Percentiles rank a stretch among this genome's conserved stretches.
phyloP scores from a whole-genome alignment of 2,888 invertebrate species.

The Petrolisthes cinctipes region DNA sequence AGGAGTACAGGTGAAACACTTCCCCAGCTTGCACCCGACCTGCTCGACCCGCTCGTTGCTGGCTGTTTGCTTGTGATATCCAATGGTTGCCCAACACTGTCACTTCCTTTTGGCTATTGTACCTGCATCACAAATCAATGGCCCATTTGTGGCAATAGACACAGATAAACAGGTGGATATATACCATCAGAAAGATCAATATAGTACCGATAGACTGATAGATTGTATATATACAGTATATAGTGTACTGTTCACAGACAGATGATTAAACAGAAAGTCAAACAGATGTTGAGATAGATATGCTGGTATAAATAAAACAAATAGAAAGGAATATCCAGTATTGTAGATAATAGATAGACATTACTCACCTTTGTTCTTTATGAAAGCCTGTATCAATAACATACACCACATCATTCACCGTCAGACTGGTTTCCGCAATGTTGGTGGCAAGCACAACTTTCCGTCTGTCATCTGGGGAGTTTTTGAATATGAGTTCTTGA shows the following conservation, averaged over 20 bases:
- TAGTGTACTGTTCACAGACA: no score
- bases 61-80: constrained; percentile 77
- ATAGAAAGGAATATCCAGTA: neutral
- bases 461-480: constrained; percentile 73
- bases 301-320: neutral
- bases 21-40: constrained; percentile 78
- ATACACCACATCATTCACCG: constrained; percentile 79
- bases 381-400: constrained; percentile 78
- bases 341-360: neutral
- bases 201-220: no score
- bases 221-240: no score
- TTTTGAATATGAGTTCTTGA: constrained; percentile 75
- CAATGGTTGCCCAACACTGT: constrained; percentile 75
- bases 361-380: constrained; percentile 72
- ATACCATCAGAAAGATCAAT: no score
- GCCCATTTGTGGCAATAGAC: no score
- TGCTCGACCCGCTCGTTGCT: constrained; percentile 78
- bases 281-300: neutral
- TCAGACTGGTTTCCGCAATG: constrained; percentile 81
- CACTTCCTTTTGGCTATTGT: constrained; percentile 68
- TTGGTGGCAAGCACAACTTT: constrained; percentile 81
- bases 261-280: neutral
- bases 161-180: no score
- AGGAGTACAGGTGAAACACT: constrained; percentile 72
- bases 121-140: constrained; percentile 62